Evolutionary conservation across 1,140 invertebrate species (phyloP).

Genomic region (Cheumatopsyche charites): DNA sequence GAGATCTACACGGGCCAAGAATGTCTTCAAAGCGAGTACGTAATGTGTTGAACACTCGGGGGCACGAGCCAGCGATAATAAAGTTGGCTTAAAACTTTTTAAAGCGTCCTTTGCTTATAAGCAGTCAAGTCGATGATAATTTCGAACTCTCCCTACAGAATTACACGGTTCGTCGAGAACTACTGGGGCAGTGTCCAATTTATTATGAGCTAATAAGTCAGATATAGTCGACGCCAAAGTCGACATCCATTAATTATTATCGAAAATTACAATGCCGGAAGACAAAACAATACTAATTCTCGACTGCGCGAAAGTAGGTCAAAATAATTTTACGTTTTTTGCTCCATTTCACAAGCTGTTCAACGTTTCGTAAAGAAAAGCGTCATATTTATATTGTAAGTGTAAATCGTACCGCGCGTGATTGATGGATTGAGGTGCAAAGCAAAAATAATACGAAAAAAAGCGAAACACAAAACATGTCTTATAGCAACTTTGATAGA

Average conservation of each 20-base stretch:
- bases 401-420: not conserved
- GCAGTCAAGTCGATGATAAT: slow-evolving; percentile 5
- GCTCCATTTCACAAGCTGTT: too few species aligned
- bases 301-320: too few species aligned
- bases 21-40: slow-evolving; percentile 25
- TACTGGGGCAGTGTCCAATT: not conserved
- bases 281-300: too few species aligned
- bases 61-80: slow-evolving; percentile 25
- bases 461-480: slow-evolving; percentile 2
- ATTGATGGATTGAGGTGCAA: not conserved
- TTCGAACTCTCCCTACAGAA: not conserved
- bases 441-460: not conserved
- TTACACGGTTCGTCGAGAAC: not conserved
- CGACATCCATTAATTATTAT: not conserved
- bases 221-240: not conserved
- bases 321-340: too few species aligned
- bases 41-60: slow-evolving; percentile 26
- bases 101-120: slow-evolving; percentile 20
- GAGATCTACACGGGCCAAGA: slow-evolving; percentile 31
- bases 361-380: not conserved
- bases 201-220: slow-evolving; percentile 13
- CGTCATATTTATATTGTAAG: not conserved
- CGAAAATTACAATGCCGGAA: too few species aligned
- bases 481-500: not conserved
- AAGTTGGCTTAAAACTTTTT: slow-evolving; percentile 31